Evolutionary conservation across 1,140 invertebrate genomes (phyloP), one percentile per base, ranked within the genome.

Genomic region (Cyclina sinensis): DNA sequence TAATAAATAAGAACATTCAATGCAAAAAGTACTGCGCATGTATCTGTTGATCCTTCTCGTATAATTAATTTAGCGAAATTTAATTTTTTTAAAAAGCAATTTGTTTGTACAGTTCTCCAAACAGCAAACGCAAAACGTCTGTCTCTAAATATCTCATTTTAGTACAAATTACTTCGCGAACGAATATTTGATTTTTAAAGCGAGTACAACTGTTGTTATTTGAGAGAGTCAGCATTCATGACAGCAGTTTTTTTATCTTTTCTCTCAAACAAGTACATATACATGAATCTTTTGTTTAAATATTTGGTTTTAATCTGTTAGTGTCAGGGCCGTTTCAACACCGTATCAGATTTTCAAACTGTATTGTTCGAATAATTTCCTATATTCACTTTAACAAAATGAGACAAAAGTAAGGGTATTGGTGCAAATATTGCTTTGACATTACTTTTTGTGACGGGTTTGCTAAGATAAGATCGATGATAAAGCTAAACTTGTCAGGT

Each of bases 281-380:
- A 32, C 30, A 35, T 5, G 62, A 12, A 65, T 30, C 62, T 65
- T 7, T 65, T 65, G 62, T 65, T 65, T 65, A 65, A 65, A 65
- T 65, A 65, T 65, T 65, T 65, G 62, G 32, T 57, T 57, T 57
- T 32, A 65, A 65, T 65, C 62, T 65, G 12, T 30, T 65, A 30
- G 32, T 65, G 62, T 65, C 62, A 65, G 5, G 30, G 4, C 32
- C 1, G 30, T 65, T 30, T 65, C 5, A 43, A 21, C 62, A 12
- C 7, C 3, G 11, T 65, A 65, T 65, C 62, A 21, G 62, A 65
- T 65, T 65, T 57, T 65, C 18, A 65, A 65, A 65, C 24, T 65
- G 62, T 35, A 65, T 65, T 65, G 62, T 65, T 32, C 32, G 62
- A 30, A 32, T 35, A 65, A 65, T 65, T 30, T 30, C 32, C 12